Evolutionary conservation across 2,113 vertebrate species (phyloP), one percentile per base, ranked within the genome.

Genomic region (Gallinago paraguaiae): DNA sequence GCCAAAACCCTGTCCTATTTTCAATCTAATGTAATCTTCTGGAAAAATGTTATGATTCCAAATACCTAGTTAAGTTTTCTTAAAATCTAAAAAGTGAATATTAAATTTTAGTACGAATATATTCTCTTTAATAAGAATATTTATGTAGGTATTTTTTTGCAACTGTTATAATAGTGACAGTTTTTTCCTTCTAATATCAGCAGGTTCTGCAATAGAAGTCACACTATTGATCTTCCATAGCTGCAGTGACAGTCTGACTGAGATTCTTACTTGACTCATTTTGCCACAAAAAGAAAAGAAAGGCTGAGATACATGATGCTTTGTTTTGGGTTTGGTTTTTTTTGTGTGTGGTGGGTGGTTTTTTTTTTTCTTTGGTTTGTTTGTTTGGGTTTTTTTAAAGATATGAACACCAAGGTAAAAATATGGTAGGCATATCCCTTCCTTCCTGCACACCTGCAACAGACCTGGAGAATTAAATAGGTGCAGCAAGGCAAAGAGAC

Each of bases 131-230:
- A 54, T 7, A 1, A 30, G 3, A 50, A 25, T 48, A 46, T n/a
- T 28, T 72, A 17, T 45, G 2, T 37, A 8, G 8, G 5, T 8
- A 18, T 14, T 39, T 33, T 70, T 74, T 72, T 57, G 1, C 19
- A 65, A 2, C 5, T 68, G 5, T 10, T 37, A 0, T 28, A 61
- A n/a, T 13, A 57, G 6, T 1, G 3, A 7, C 3, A 1, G 9
- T 4, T 23, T 54, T 27, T 5, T 28, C 11, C 61, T 61, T 3
- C 8, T 61, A 60, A 35, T 48, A 27, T 1, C 4, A 72, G 10
- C 10, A 72, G 2, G 2, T 33, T 70, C 39, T n/a, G 5, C 16
- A 51, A 20, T 9, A 86, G 11, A 78, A 67, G 2, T 45, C 16
- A 53, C 20, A 2, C 1, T 50, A 14, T 19, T 14, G 3, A 33